A percentile compares a stretch with the other conserved stretches of the same genome.
Evolutionary conservation across 2,797 vertebrate species (phyloP).

Genomic region (Falco columbarius): DNA sequence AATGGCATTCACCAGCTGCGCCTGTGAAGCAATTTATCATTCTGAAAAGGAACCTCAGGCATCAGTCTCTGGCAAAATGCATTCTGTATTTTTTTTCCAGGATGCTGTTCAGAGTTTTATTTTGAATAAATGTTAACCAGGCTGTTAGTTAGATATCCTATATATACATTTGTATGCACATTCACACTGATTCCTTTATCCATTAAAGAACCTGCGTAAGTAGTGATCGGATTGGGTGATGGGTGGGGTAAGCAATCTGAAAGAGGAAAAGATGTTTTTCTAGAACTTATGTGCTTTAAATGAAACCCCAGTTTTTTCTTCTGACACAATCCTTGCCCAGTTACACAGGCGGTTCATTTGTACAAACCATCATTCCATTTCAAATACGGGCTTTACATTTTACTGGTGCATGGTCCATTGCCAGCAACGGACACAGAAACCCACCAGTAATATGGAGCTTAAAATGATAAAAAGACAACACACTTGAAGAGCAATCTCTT

Average conservation of each 20-base stretch:
- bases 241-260: neutral
- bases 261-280: neutral
- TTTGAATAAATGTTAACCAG: neutral
- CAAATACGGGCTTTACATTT: neutral
- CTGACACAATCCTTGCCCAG: neutral
- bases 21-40: neutral
- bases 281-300: neutral
- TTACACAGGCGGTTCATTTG: neutral
- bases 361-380: neutral
- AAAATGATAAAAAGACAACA: neutral
- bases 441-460: neutral
- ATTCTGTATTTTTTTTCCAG: neutral
- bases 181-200: neutral
- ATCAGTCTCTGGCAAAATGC: neutral
- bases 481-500: neutral
- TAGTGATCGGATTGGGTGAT: neutral
- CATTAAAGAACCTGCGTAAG: neutral
- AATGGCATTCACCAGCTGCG: neutral
- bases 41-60: neutral
- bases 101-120: neutral
- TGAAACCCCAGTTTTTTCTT: neutral
- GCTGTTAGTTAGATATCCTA: neutral
- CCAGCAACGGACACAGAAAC: neutral
- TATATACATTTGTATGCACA: neutral
- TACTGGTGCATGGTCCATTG: neutral